These are phyloP conservation scores for Penelope pileata DNA, from an alignment of 2,113 vertebrate genomes.

Conservation along the genomic window DNA sequence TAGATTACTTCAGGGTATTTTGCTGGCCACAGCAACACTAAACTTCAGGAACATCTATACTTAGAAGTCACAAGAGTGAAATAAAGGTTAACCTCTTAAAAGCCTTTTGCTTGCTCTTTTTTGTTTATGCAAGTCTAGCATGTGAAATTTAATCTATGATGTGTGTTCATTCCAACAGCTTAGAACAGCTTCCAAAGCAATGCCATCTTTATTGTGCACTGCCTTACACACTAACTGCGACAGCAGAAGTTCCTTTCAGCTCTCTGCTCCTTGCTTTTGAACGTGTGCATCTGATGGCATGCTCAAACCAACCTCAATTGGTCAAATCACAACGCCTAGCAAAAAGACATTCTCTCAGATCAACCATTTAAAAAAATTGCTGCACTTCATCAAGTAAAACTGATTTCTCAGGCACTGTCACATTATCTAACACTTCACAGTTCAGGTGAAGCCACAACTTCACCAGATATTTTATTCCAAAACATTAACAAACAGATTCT, in stretches of 20 bases:
- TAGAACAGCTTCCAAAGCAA: neutral
- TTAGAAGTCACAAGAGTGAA: neutral
- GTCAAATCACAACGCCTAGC: rapidly evolving
- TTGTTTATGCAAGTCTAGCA: neutral
- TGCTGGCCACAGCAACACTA: neutral
- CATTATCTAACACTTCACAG: neutral
- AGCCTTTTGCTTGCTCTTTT: neutral
- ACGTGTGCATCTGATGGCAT: neutral
- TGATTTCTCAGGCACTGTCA: neutral
- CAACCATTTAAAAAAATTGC: neutral
- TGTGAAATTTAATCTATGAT: neutral
- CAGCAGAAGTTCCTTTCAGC: neutral
- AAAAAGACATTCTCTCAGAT: neutral
- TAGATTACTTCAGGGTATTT: neutral
- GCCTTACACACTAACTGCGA: neutral
- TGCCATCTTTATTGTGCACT: neutral
- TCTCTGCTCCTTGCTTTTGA: neutral
- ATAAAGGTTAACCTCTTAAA: neutral
- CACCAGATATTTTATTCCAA: neutral
- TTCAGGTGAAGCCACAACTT: neutral
- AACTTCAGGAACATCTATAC: neutral
- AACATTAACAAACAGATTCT: neutral
- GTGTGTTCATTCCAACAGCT: neutral
- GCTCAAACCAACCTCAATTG: rapidly evolving
- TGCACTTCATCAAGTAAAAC: neutral